Evolutionary conservation across 1,140 invertebrate genomes (phyloP).

Genomic region (Aphidius gifuensis): DNA sequence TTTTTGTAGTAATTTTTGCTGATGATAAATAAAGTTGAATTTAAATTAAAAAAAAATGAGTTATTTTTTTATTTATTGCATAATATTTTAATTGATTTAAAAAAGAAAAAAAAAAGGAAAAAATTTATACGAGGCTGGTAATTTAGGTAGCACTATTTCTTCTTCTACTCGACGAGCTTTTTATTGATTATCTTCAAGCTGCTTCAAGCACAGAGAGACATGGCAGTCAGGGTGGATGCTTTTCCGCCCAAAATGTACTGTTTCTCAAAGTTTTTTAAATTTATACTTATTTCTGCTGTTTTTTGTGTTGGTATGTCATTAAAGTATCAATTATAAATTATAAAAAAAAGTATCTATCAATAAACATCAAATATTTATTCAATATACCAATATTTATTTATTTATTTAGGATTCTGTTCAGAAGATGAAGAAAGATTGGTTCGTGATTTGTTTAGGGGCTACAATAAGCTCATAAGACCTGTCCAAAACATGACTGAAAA

Average conservation of each 20-base stretch:
- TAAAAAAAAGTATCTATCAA: background rate
- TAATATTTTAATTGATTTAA: too few relatives aligned
- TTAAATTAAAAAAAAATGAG: too few relatives aligned
- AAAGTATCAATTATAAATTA: background rate
- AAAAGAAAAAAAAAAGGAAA: background rate
- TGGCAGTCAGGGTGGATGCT: constrained; percentile 26
- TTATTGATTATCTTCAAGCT: constrained; percentile 27
- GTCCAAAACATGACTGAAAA: constrained; percentile 97
- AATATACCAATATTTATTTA: constrained; percentile 7
- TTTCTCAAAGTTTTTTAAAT: constrained; percentile 37
- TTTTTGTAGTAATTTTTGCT: too few relatives aligned
- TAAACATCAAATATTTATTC: background rate
- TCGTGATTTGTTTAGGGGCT: constrained; percentile 94
- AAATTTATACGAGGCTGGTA: constrained; percentile 6
- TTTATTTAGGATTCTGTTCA: constrained; percentile 65
- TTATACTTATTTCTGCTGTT: constrained; percentile 43
- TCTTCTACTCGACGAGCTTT: background rate
- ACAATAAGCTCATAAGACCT: constrained; percentile 98
- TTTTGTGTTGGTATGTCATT: constrained; percentile 44
- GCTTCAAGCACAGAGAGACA: constrained; percentile 4
- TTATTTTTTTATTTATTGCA: too few relatives aligned
- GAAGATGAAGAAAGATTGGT: constrained; percentile 96
- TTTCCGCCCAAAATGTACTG: constrained; percentile 47
- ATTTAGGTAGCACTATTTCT: constrained; percentile 9
- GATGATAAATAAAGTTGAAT: too few relatives aligned